These are phyloP conservation scores for Anniella stebbinsi DNA, from an alignment of 2,797 vertebrate species.

Conservation along the genomic window DNA sequence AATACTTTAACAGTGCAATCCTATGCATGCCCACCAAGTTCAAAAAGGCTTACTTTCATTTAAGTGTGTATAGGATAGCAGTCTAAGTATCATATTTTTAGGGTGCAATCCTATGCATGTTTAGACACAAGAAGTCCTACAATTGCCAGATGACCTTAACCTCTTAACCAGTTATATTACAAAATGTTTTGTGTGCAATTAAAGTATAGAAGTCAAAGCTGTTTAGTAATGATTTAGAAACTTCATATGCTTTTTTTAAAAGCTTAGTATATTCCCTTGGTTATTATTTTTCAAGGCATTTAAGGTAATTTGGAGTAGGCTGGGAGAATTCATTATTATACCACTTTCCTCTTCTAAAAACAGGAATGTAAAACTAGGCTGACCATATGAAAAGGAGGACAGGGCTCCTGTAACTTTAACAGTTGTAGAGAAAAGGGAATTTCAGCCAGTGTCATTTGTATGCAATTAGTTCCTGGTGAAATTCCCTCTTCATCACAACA, in stretches of 20 bases:
- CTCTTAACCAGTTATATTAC: background rate
- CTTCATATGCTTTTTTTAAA: background rate
- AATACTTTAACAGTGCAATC: background rate
- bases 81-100: too few relatives aligned
- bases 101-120: too few relatives aligned
- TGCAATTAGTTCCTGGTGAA: too few relatives aligned
- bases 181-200: background rate
- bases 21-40: too few relatives aligned
- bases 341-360: slow-evolving; percentile 20
- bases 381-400: too few relatives aligned
- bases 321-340: slow-evolving; percentile 34
- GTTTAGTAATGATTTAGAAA: background rate
- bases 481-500: too few relatives aligned
- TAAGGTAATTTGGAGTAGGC: background rate
- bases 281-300: background rate
- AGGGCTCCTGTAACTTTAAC: too few relatives aligned
- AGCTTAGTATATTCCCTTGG: slow-evolving; percentile 28
- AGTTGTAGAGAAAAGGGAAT: too few relatives aligned
- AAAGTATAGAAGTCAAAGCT: background rate
- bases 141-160: background rate
- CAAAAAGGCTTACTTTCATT: too few relatives aligned
- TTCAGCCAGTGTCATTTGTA: too few relatives aligned
- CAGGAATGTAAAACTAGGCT: slow-evolving; percentile 33
- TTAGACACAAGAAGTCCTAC: too few relatives aligned
- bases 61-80: too few relatives aligned